Base-by-base conservation (phyloP, 2,888 invertebrate genomes). In the Ctena decussata region DNA sequence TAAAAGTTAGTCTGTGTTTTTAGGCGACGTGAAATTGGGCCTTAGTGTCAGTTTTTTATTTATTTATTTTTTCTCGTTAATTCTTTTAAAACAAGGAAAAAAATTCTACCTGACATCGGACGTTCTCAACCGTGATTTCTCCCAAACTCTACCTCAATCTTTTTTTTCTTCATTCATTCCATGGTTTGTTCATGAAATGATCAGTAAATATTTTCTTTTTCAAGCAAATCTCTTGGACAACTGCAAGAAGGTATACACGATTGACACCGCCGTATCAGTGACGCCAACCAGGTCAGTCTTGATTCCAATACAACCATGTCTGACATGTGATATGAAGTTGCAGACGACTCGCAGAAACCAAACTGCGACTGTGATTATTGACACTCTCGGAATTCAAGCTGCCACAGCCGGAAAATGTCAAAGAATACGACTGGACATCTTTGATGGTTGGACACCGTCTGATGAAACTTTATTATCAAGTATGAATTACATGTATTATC, bases 381-480 rank as follows among this genome's bases (percentile, higher is more conserved):
- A 72, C 72, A 72, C 6, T 24, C 46, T 72, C 3, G 41, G 72
- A 46, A 39, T 30, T 15, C 27, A 37, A 8, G 46, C 1, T 3
- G 44, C 5, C 15, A 35, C 41, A 11, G n/a, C 6, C 5, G 39
- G 37, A 21, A 35, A 37, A 3, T 72, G 72, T 18, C 44, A 30
- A 44, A 37, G 27, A 44, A 72, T 30, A 30, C 12, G 72, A 41
- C 72, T 72, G 72, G 72, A 72, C 12, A 72, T 72, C 6, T 72
- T 27, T 44, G 72, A 72, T 37, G 72, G 72, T 11, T 65, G 32
- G 65, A 65, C 12, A 35, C 65, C 65, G 2, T 65, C 65, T 21
- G 35, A 32, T 65, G 65, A 32, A 15, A 65, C 65, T 21, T 18
- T 32, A 1, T 24, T 65, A n/a, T 35, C 65, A 65, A 65, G 65